Evolutionary conservation across 2,113 vertebrate genomes (phyloP), one percentile per base, ranked within the genome.

Genomic region (cattle (Bos taurus)): DNA sequence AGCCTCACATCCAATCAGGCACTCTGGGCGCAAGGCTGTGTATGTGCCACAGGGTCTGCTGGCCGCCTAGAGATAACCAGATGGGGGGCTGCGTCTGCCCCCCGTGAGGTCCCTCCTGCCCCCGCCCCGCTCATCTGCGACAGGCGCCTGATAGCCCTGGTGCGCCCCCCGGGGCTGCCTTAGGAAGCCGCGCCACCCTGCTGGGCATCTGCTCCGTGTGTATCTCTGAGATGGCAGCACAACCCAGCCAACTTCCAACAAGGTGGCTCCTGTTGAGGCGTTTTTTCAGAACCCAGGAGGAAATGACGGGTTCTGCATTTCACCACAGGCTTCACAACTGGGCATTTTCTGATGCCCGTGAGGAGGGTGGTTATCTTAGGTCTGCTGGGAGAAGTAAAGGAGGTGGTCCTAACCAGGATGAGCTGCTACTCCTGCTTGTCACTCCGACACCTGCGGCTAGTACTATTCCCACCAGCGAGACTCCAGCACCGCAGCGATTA

Each of bases 91-190:
- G 60, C 11, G 40, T 12, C 2, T 10, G 30, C n/a, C 40, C 36
- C 21, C 33, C 0, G 1, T 1, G 9, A 36, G 13, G 8, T 17
- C 23, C 78, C 59, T 4, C 50, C 14, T 25, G 5, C 81, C 13
- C 12, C 3, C 4, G 4, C 16, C n/a, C 15, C 0, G 25, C 16
- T 82, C 21, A 21, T 40, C 19, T 74, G 10, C 23, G 40, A 9
- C 30, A 11, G 26, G 36, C 0, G 2, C 50, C 28, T 3, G 0
- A 0, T 4, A 17, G 28, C 90, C 2, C 0, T 2, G 3, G 0
- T 5, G 26, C 7, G 6, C n/a, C 81, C 0, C 25, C 2, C 3
- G 0, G 46, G 40, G 30, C 40, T 7, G 1, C 36, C 5, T 21
- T 0, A 15, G 28, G 26, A 60, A 67, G n/a, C 28, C 0, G 1